phyloP scores from a whole-genome alignment of 2,113 vertebrate genomes.

The Raja brachyura region DNA sequence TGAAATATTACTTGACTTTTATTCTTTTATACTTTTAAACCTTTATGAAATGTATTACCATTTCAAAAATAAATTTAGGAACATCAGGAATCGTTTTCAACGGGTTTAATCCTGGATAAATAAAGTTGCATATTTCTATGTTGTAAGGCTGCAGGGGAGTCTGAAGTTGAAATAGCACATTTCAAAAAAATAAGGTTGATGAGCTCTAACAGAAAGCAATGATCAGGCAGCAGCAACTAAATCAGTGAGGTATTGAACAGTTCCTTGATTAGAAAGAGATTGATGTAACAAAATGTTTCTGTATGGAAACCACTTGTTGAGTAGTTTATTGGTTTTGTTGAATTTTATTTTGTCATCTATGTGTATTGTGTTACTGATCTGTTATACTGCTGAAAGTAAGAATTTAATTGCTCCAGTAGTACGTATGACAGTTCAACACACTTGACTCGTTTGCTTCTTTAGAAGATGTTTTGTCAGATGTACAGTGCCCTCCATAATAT shows the following conservation, averaged over 20 bases:
- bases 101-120: background rate
- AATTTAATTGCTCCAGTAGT: no score
- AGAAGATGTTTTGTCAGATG: no score
- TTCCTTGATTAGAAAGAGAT: background rate
- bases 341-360: no score
- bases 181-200: background rate
- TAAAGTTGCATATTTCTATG: no score
- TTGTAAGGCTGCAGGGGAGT: background rate
- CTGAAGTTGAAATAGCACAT: background rate
- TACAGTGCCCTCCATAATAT: no score
- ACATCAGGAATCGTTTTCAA: background rate
- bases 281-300: background rate
- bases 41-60: background rate
- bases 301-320: background rate
- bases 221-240: background rate
- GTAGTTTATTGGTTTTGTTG: no score
- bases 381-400: no score
- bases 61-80: background rate
- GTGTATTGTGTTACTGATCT: no score
- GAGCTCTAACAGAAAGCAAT: background rate
- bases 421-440: no score
- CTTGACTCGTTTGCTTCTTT: no score
- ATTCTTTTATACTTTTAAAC: background rate
- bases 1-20: background rate
- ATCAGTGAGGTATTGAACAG: no score